Conservation (phyloP, 1,140 invertebrate species). For the Drosophila takahashii region DNA sequence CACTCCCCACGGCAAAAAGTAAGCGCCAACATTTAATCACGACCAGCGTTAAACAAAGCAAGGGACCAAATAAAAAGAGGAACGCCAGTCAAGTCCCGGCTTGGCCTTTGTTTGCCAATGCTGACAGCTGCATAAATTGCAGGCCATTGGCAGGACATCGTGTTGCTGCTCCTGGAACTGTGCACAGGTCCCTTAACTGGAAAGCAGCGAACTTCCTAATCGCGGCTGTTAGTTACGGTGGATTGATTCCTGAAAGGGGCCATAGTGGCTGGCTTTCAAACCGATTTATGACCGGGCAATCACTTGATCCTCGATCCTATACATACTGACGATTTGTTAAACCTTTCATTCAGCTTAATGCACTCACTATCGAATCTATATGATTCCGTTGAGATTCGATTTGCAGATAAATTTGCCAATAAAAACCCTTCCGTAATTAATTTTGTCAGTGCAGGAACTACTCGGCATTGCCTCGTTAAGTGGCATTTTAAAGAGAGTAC, state of each 20-base stretch:
- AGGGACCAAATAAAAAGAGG: neutral
- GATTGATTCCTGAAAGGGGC: slow-evolving; percentile 15
- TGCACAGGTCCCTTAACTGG: neutral
- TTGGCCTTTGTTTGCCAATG: slow-evolving; percentile 26
- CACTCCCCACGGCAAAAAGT: slow-evolving; percentile 36
- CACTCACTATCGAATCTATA: no score
- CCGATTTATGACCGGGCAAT: slow-evolving; percentile 16
- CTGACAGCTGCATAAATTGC: slow-evolving; percentile 71
- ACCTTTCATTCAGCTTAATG: slow-evolving; percentile 3
- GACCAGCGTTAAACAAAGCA: slow-evolving; percentile 15
- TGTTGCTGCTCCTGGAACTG: neutral
- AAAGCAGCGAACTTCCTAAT: slow-evolving; percentile 8
- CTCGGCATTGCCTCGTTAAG: slow-evolving; percentile 10
- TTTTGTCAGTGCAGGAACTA: slow-evolving; percentile 1
- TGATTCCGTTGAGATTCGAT: neutral
- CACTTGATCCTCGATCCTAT: neutral
- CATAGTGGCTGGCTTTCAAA: neutral
- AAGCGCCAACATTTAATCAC: slow-evolving; percentile 67
- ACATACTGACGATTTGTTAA: slow-evolving; percentile 12
- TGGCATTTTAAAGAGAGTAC: slow-evolving; percentile 11
- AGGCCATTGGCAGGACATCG: slow-evolving; percentile 20
- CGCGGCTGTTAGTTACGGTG: slow-evolving; percentile 33
- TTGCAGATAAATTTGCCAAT: neutral
- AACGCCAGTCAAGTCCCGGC: slow-evolving; percentile 21
- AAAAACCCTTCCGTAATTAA: neutral